Evolutionary conservation across 1,140 invertebrate species (phyloP).

Genomic region (Lutraria rhynchaena): DNA sequence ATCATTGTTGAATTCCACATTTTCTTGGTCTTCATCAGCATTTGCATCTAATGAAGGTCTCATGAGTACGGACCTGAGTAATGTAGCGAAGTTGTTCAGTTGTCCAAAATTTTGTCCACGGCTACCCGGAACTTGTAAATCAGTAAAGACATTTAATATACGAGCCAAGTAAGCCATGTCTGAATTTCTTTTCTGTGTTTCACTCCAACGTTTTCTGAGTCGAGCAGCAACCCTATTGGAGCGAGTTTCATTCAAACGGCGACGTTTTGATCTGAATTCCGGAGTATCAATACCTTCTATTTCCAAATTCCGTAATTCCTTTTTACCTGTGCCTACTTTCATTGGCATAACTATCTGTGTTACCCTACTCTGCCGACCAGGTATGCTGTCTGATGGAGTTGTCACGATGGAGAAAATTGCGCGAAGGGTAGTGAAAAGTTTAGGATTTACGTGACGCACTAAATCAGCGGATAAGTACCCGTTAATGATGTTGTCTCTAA

Average conservation of each 20-base stretch:
- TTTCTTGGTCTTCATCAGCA: not conserved
- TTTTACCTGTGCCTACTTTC: conserved; percentile 30
- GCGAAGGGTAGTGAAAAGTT: conserved; percentile 28
- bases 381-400: conserved; percentile 2
- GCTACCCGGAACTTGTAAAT: conserved; percentile 13
- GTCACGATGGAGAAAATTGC: conserved; percentile 25
- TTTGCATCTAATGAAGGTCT: not conserved
- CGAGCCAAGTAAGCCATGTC: conserved; percentile 15
- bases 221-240: not conserved
- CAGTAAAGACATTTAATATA: conserved; percentile 2
- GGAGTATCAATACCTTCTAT: conserved; percentile 7
- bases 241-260: not conserved
- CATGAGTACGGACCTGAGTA: not conserved
- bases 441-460: conserved; percentile 16
- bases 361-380: conserved; percentile 18
- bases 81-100: conserved; percentile 8
- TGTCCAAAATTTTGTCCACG: conserved; percentile 17
- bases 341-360: conserved; percentile 17
- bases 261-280: not conserved
- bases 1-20: not conserved
- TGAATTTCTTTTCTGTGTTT: not conserved
- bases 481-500: conserved; percentile 13
- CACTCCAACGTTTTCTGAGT: conserved; percentile 15
- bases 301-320: conserved; percentile 25
- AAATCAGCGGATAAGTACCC: conserved; percentile 40